Evolutionary conservation across 2,797 vertebrate genomes (phyloP).

Genomic region (Anomalospiza imberbis): DNA sequence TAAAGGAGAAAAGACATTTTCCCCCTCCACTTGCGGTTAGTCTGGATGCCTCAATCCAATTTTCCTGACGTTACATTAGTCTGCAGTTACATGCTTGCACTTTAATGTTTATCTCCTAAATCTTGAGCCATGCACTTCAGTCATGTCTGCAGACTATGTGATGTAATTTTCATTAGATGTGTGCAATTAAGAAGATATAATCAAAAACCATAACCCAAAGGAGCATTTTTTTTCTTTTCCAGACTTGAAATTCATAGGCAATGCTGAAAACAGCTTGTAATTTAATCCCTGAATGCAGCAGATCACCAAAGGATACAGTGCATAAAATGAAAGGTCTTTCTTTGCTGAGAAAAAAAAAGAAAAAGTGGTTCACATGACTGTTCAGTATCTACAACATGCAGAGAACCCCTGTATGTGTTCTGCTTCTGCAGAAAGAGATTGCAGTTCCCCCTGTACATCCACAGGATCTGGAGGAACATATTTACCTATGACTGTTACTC

Average conservation of each 20-base stretch:
- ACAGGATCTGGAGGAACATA: not conserved
- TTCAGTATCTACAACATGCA: not conserved
- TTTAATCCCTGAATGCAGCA: not conserved
- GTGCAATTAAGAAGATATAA: conserved; percentile 64
- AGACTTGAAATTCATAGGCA: conserved; percentile 13
- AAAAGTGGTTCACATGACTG: not conserved
- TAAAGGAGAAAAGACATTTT: not conserved
- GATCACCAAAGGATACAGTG: not conserved
- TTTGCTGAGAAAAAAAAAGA: not conserved
- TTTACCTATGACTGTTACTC: not conserved
- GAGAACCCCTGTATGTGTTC: not conserved
- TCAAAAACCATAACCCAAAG: conserved; percentile 53
- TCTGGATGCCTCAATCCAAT: not conserved
- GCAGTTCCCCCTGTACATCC: not conserved
- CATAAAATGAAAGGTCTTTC: not conserved
- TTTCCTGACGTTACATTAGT: conserved; percentile 45
- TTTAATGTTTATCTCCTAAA: conserved; percentile 61
- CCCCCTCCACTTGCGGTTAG: not conserved
- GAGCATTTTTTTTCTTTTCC: conserved; percentile 3
- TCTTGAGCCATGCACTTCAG: conserved; percentile 48
- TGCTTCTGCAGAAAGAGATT: not conserved
- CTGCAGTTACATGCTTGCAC: conserved; percentile 27
- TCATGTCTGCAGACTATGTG: conserved; percentile 66
- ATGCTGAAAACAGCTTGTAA: conserved; percentile 3
- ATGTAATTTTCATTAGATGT: conserved; percentile 65